Evolutionary conservation across 2,113 vertebrate species (phyloP), one percentile per base, ranked within the genome.

Genomic region (Tachycineta bicolor): DNA sequence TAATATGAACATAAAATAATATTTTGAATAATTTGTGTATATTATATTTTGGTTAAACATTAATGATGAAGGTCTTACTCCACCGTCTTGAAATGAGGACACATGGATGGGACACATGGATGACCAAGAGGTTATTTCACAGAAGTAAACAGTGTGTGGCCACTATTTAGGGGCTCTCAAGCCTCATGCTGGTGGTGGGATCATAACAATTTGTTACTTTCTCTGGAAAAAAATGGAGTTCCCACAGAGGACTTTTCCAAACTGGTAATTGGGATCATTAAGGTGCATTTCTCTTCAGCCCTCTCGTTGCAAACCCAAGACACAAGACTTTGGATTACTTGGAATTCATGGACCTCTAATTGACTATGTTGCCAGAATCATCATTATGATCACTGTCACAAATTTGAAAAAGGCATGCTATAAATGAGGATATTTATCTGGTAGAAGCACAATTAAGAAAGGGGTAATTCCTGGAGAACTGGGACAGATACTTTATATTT

Each of bases 141-240:
- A 5, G 29, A 73, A 44, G 9, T 13, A 12, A 52, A 37, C 15
- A 62, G 33, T 5, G 23, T 5, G 1, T 60, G 34, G 22, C 14
- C 58, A 26, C 10, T 47, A 13, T n/a, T 81, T 50, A 50, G 29
- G 5, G 7, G 3, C 20, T 55, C 29, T 3, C 16, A 73, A 85
- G 24, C 6, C 21, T 87, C 16, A 14, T 50, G 4, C 1, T 12
- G 3, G 4, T 43, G 8, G 4, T 41, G 6, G 9, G 2, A 5
- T 60, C 21, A 13, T 34, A 73, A 53, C 18, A 44, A 5, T 53
- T 73, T n/a, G n/a, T n/a, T n/a, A n/a, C n/a, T n/a, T n/a, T n/a
- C n/a, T n/a, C n/a, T n/a, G 11, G 14, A 75, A 90, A 87, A 46
- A 3, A 76, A 43, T 4, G 3, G 34, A 71, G n/a, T 63, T 81